Base-by-base conservation (phyloP, 2,888 invertebrate species). In the Taphrorychus bicolor region DNA sequence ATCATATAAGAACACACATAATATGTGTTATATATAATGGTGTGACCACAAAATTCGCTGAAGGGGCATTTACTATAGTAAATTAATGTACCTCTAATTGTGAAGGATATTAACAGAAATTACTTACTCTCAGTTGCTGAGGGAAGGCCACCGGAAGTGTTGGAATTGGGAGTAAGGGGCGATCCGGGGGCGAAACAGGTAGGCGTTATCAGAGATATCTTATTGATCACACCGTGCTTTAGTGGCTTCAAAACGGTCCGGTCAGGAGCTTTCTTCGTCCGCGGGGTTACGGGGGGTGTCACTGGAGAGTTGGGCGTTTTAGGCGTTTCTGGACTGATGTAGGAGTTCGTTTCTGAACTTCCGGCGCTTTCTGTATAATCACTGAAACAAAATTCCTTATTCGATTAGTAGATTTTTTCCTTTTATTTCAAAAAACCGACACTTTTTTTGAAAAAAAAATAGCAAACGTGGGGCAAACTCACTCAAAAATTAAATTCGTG, bases 41-140 rank as follows among this genome's bases (percentile, higher is more conserved):
- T n/a, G n/a, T n/a, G n/a, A n/a, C n/a, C n/a, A n/a, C n/a, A n/a
- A n/a, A n/a, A n/a, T n/a, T n/a, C n/a, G n/a, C n/a, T n/a, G n/a
- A n/a, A n/a, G n/a, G n/a, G n/a, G n/a, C n/a, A n/a, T n/a, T n/a
- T n/a, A n/a, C n/a, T n/a, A n/a, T n/a, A n/a, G n/a, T n/a, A n/a
- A n/a, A n/a, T n/a, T n/a, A n/a, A n/a, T n/a, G n/a, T n/a, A n/a
- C n/a, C n/a, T n/a, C n/a, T n/a, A n/a, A n/a, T n/a, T n/a, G n/a
- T n/a, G n/a, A n/a, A n/a, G n/a, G n/a, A n/a, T n/a, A n/a, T n/a
- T n/a, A n/a, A n/a, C n/a, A n/a, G n/a, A n/a, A n/a, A 32, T 9
- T 32, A 32, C 32, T 84, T 78, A 89, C 89, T 87, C 73, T 88
- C 87, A 0, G 86, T 85, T 59, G 86, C 84, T 0, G 88, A 87